Evolutionary conservation across 2,888 invertebrate genomes (phyloP), one percentile per base, ranked within the genome.

Genomic region (Itoplectis maculator): DNA sequence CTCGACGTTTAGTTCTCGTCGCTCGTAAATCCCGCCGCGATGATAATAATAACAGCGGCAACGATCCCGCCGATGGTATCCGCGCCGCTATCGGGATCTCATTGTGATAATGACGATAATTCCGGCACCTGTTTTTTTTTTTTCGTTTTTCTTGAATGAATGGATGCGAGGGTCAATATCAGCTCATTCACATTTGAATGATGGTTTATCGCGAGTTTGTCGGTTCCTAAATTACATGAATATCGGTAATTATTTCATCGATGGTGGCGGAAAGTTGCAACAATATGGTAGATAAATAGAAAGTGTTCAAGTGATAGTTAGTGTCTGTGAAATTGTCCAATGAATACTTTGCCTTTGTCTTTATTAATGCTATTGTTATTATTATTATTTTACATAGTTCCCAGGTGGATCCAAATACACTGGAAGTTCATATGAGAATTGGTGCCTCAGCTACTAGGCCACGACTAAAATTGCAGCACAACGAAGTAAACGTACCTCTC

Each of bases 101-200:
- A 23, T 54, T 54, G 23, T 23, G 23, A 54, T 54, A 54, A 54
- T 54, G 54, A 54, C 13, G 23, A 54, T 54, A 54, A 54, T 54
- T 54, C 23, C 9, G 23, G 23, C 9, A 23, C 7, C 18, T 4
- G 13, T 35, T 47, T 15, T 72, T 7, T 35, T 9, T 59, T 9
- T 23, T 45, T 72, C 15, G 15, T 37, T 72, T 72, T 72, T 66
- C 51, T 72, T 40, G 18, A 75, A 66, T 65, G 56, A 72, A 65
- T 18, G 42, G 42, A 56, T 56, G 56, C 56, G 18, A 18, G 7
- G n/a, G 13, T 51, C 51, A 66, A 74, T 74, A 29, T 6, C 15
- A 15, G 54, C 45, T 18, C 51, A 69, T 69, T 77, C 51, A 49
- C 47, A 49, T 51, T 61, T 51, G 5, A 51, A 76, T 56, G 23